phyloP scores from a whole-genome alignment of 2,113 vertebrate species.

The Seriola dumerili region DNA sequence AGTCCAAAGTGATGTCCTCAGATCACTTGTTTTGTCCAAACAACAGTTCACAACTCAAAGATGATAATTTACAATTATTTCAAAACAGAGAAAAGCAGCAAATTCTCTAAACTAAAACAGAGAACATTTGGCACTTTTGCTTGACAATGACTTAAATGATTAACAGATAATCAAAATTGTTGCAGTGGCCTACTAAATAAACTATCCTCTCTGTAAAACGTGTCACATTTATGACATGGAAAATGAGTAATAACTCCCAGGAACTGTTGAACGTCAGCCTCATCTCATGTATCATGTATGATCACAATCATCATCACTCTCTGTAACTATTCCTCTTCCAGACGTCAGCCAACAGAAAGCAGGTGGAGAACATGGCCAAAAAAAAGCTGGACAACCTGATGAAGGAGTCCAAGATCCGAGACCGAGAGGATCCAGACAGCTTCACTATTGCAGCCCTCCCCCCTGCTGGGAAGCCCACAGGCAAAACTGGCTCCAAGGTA shows the following conservation, averaged over 20 bases:
- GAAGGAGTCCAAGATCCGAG: conserved; percentile 97
- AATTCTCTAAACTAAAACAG: neutral
- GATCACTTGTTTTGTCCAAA: neutral
- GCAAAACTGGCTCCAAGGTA: conserved; percentile 82
- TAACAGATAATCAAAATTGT: neutral
- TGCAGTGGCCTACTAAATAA: neutral
- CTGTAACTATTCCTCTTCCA: conserved; percentile 57
- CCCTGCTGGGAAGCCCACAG: conserved; percentile 79
- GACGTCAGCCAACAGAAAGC: conserved; percentile 93
- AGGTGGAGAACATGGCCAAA: conserved; percentile 95
- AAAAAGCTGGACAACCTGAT: conserved; percentile 94
- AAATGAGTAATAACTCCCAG: neutral
- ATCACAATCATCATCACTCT: neutral
- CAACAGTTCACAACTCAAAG: neutral
- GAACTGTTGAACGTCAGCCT: no score
- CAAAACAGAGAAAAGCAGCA: neutral
- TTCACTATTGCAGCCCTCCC: conserved; percentile 89
- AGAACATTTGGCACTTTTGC: neutral
- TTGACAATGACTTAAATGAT: neutral
- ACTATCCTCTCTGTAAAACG: neutral
- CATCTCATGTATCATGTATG: no score
- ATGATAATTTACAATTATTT: neutral
- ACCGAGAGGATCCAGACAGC: conserved; percentile 93
- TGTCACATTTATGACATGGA: neutral
- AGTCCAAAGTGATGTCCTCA: neutral